Evolutionary conservation across 2,888 invertebrate species (phyloP).

Genomic region (Pristionchus entomophagus): DNA sequence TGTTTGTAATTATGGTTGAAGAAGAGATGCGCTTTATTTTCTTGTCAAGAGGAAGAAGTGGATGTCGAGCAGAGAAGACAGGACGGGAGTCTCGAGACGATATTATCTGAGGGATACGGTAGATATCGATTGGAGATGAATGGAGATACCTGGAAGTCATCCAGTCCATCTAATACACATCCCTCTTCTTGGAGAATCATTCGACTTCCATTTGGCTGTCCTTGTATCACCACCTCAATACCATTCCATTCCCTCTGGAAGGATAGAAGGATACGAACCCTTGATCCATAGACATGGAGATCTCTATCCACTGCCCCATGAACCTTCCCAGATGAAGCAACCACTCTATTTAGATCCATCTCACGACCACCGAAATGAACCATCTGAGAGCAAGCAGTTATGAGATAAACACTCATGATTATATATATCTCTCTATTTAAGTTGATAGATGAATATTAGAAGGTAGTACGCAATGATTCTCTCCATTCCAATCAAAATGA

Average conservation of each 20-base stretch:
- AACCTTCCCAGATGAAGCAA: constrained; percentile 66
- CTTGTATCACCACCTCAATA: constrained; percentile 64
- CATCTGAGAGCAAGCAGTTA: constrained; percentile 53
- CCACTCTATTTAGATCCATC: constrained; percentile 70
- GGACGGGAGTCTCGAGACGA: constrained; percentile 61
- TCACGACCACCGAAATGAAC: constrained; percentile 71
- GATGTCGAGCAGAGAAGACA: constrained; percentile 73
- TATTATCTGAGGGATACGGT: constrained; percentile 54
- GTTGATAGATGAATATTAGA: no score
- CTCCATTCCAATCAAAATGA: not conserved
- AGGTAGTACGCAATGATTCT: no score
- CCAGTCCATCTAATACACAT: constrained; percentile 67
- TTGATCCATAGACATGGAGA: constrained; percentile 62
- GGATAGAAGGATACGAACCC: constrained; percentile 47
- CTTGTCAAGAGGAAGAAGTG: constrained; percentile 69
- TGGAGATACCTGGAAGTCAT: constrained; percentile 67
- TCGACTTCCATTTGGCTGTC: constrained; percentile 63
- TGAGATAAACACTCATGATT: not conserved
- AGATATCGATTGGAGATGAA: not conserved
- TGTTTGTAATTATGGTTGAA: constrained; percentile 68
- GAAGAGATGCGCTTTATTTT: constrained; percentile 68
- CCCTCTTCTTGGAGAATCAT: constrained; percentile 66
- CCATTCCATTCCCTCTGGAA: not conserved
- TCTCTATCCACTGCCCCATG: constrained; percentile 63
- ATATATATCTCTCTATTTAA: no score